Percentiles rank a stretch among this genome's conserved stretches.
These are phyloP conservation scores for Drosophila ezoana DNA, from an alignment of 2,888 invertebrate genomes.

Conservation along the genomic window DNA sequence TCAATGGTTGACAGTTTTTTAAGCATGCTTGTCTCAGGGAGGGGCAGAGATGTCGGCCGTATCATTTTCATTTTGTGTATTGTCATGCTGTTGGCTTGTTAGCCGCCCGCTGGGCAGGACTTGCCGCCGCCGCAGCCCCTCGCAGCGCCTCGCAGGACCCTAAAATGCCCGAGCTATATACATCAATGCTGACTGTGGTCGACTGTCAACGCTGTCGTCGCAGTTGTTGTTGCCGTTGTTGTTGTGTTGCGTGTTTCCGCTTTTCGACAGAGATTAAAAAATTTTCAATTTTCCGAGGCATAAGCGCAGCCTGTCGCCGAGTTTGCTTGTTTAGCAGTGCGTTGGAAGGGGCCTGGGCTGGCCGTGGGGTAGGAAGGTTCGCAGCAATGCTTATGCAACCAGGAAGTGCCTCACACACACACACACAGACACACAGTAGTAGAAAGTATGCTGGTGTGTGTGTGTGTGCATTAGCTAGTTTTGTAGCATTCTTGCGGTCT, in stretches of 20 bases:
- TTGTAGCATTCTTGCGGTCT: constrained; percentile 48
- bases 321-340: constrained; percentile 55
- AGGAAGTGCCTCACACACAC: constrained; percentile 31
- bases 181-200: constrained; percentile 55
- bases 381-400: constrained; percentile 41
- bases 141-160: constrained; percentile 24
- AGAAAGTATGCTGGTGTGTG: no score
- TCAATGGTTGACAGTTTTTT: constrained; percentile 52
- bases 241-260: constrained; percentile 72
- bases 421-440: constrained; percentile 4
- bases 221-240: constrained; percentile 30
- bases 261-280: constrained; percentile 74
- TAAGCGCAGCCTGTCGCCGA: constrained; percentile 39
- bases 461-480: constrained; percentile 39
- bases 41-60: constrained; percentile 12
- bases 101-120: constrained; percentile 69
- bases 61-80: constrained; percentile 70
- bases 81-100: constrained; percentile 68
- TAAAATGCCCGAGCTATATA: constrained; percentile 20
- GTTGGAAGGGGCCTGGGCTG: not conserved
- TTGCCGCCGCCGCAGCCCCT: constrained; percentile 3
- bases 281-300: constrained; percentile 66
- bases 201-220: constrained; percentile 58
- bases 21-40: no score
- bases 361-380: no score